phyloP scores from a whole-genome alignment of 2,888 invertebrate genomes.

The Dione vanillae region DNA sequence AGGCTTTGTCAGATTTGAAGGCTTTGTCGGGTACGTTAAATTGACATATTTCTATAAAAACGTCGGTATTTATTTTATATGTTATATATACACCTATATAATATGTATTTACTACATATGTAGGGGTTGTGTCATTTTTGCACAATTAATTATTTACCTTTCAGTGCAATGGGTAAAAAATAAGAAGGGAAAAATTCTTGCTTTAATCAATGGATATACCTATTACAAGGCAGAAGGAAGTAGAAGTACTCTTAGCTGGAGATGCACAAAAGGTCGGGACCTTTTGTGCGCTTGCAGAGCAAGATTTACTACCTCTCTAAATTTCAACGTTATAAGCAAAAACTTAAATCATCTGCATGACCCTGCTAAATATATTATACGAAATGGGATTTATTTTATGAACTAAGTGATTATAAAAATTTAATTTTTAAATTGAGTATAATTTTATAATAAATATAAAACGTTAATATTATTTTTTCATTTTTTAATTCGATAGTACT shows the following conservation, averaged over 20 bases:
- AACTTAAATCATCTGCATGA: constrained; percentile 41
- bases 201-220: constrained; percentile 48
- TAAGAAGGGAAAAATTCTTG: constrained; percentile 48
- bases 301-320: constrained; percentile 20
- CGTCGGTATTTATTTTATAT: too few species aligned
- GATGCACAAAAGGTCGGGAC: constrained; percentile 48
- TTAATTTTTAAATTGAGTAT: too few species aligned
- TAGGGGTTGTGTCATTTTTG: constrained; percentile 12
- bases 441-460: too few species aligned
- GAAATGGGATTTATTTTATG: constrained; percentile 47
- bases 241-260: constrained; percentile 43
- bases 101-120: too few species aligned
- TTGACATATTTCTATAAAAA: too few species aligned
- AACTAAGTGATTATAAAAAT: too few species aligned
- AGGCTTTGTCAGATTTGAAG: too few species aligned
- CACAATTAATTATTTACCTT: constrained; percentile 12
- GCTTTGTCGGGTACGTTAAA: too few species aligned
- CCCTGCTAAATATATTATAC: constrained; percentile 40
- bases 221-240: constrained; percentile 44
- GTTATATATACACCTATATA: too few species aligned
- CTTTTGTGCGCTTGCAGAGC: constrained; percentile 49
- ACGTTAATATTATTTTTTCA: too few species aligned
- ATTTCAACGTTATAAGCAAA: constrained; percentile 5
- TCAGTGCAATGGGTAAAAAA: constrained; percentile 51
- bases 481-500: too few species aligned